Percentiles rank a stretch among this genome's conserved stretches.
These are phyloP conservation scores for Chelon labrosus DNA, from an alignment of 2,797 vertebrate species.

Conservation along the genomic window DNA sequence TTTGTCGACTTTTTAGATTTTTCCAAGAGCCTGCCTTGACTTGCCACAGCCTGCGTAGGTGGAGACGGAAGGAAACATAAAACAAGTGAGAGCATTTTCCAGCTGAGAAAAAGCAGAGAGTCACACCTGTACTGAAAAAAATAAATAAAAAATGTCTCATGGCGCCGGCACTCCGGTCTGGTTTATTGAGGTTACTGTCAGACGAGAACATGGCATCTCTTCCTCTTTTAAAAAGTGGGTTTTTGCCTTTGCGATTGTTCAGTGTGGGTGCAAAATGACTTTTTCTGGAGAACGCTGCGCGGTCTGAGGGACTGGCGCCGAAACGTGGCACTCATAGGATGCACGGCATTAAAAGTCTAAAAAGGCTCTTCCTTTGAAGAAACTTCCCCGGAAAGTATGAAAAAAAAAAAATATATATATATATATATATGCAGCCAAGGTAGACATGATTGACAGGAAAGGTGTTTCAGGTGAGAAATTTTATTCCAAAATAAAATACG, in stretches of 20 bases:
- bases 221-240: conserved; percentile 20
- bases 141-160: conserved; percentile 13
- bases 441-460: conserved; percentile 16
- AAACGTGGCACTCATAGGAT: conserved; percentile 42
- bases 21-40: conserved; percentile 7
- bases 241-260: conserved; percentile 33
- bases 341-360: conserved; percentile 27
- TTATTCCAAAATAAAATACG: conserved; percentile 13
- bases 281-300: conserved; percentile 19
- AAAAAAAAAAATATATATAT: background rate
- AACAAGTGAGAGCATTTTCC: conserved; percentile 27
- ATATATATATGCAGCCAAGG: background rate
- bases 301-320: conserved; percentile 45
- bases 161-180: conserved; percentile 28
- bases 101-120: conserved; percentile 25
- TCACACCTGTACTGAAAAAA: conserved; percentile 41
- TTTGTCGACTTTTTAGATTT: background rate
- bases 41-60: conserved; percentile 24
- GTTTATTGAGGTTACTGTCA: conserved; percentile 40
- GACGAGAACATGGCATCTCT: conserved; percentile 21
- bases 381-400: conserved; percentile 10
- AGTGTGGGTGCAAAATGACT: conserved; percentile 32
- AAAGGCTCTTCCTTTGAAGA: conserved; percentile 35
- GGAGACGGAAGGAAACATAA: conserved; percentile 24
- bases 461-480: conserved; percentile 4